Evolutionary conservation across 2,797 vertebrate species (phyloP).

Genomic region (Adrianichthys oophorus): DNA sequence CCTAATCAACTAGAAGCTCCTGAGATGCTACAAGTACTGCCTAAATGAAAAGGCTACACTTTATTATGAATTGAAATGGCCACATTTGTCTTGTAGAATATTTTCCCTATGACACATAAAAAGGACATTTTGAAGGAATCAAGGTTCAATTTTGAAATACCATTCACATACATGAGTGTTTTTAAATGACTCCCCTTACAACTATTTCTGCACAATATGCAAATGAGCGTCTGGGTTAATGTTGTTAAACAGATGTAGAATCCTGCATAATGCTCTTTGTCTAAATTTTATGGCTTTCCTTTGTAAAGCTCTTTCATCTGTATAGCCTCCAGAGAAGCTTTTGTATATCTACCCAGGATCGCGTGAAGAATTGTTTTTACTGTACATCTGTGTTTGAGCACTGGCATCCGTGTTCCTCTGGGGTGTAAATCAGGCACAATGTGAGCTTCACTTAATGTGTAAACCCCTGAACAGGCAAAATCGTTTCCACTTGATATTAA

Average conservation of each 20-base stretch:
- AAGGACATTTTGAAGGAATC: background rate
- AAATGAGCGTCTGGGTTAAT: slow-evolving; percentile 6
- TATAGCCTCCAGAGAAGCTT: slow-evolving; percentile 8
- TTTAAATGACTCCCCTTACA: background rate
- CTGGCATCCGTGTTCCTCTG: slow-evolving; percentile 1
- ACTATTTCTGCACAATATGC: slow-evolving; percentile 2
- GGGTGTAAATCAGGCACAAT: slow-evolving; percentile 28
- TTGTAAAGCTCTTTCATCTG: slow-evolving; percentile 9
- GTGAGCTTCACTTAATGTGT: slow-evolving; percentile 54
- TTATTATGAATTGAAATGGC: no score
- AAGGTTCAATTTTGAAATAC: background rate
- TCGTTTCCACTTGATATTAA: slow-evolving; percentile 63
- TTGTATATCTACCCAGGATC: slow-evolving; percentile 15
- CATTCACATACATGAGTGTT: background rate
- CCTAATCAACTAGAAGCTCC: no score
- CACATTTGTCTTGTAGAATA: no score
- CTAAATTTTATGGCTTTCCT: slow-evolving; percentile 15
- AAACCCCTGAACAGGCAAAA: slow-evolving; percentile 33
- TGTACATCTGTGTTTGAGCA: slow-evolving; percentile 11
- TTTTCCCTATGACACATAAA: no score
- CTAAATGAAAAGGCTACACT: no score
- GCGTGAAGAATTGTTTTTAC: background rate
- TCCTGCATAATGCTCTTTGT: slow-evolving; percentile 8
- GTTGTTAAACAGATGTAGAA: background rate
- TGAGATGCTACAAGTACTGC: no score